Conservation (phyloP, 2,888 invertebrate species). For the Flabesymbios commensalis region DNA sequence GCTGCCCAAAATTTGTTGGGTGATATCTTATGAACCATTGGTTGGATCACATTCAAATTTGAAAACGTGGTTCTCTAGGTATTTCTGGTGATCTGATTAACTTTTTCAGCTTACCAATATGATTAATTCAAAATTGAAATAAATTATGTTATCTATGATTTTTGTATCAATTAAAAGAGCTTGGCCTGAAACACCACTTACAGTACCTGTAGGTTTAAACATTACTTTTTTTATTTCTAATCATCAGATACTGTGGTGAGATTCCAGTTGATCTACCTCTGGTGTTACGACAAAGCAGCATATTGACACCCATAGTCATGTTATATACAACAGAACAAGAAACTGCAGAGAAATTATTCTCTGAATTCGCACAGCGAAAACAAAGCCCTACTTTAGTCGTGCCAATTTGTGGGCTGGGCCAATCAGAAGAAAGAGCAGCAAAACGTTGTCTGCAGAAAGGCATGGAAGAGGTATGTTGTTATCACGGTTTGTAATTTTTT, state of each 20-base stretch:
- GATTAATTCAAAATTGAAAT: too few relatives aligned
- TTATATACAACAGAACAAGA: constrained; percentile 51
- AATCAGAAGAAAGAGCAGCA: constrained; percentile 41
- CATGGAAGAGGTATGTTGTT: constrained; percentile 47
- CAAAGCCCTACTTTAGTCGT: constrained; percentile 36
- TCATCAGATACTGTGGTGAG: constrained; percentile 47
- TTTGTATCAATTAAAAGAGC: too few relatives aligned
- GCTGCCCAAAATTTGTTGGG: too few relatives aligned
- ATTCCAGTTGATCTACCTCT: constrained; percentile 47
- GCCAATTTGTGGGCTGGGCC: constrained; percentile 44
- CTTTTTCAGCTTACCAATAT: too few relatives aligned
- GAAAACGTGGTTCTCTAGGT: too few relatives aligned
- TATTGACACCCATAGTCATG: constrained; percentile 51
- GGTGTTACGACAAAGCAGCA: constrained; percentile 47
- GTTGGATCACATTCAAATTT: too few relatives aligned
- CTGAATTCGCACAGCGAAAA: constrained; percentile 51
- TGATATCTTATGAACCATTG: too few relatives aligned
- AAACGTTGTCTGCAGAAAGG: constrained; percentile 45
- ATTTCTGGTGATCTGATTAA: too few relatives aligned
- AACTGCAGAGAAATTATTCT: constrained; percentile 47
- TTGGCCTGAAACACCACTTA: too few relatives aligned
- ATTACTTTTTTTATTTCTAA: background rate
- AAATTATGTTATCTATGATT: too few relatives aligned
- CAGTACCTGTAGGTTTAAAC: too few relatives aligned
- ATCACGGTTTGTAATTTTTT: too few relatives aligned